Percentiles rank a stretch among this genome's conserved stretches.
phyloP scores from a whole-genome alignment of 1,140 invertebrate species.

The Nasonia longicornis region DNA sequence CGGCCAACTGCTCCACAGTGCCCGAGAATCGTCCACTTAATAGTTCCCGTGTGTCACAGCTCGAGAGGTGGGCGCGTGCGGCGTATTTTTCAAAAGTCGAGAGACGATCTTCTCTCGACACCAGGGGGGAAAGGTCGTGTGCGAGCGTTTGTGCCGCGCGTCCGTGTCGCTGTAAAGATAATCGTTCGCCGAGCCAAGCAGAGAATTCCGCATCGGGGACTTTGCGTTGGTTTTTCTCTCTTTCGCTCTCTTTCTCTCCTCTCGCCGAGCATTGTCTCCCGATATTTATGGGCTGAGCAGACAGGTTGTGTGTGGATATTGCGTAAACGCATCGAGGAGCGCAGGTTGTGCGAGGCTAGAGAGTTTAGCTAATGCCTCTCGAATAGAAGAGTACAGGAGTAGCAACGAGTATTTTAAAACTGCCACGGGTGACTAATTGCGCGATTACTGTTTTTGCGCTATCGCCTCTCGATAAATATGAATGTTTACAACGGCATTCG shows the following conservation, averaged over 20 bases:
- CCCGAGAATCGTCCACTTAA: neutral
- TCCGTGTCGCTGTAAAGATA: conserved; percentile 11
- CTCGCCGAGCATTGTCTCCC: conserved; percentile 25
- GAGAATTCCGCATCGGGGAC: neutral
- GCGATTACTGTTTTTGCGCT: neutral
- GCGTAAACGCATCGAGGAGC: conserved; percentile 23
- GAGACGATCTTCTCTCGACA: neutral
- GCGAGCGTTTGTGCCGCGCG: neutral
- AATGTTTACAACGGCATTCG: too few relatives aligned
- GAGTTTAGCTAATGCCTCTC: neutral
- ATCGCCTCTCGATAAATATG: too few relatives aligned
- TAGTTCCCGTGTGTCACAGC: conserved; percentile 10
- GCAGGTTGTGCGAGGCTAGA: conserved; percentile 4
- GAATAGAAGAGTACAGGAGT: too few relatives aligned
- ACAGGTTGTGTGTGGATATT: conserved; percentile 37
- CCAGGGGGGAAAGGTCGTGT: neutral
- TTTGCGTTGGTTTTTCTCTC: conserved; percentile 2
- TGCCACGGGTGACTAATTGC: neutral
- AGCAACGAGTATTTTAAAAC: conserved; percentile 18
- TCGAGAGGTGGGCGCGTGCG: conserved; percentile 4
- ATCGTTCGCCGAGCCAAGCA: neutral
- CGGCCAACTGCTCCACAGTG: neutral
- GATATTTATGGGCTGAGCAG: conserved; percentile 32
- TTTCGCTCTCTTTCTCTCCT: neutral
- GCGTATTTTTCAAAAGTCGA: conserved; percentile 16